These are phyloP conservation scores for Myotis yumanensis DNA, from an alignment of 2,113 vertebrate species.

Conservation along the genomic window DNA sequence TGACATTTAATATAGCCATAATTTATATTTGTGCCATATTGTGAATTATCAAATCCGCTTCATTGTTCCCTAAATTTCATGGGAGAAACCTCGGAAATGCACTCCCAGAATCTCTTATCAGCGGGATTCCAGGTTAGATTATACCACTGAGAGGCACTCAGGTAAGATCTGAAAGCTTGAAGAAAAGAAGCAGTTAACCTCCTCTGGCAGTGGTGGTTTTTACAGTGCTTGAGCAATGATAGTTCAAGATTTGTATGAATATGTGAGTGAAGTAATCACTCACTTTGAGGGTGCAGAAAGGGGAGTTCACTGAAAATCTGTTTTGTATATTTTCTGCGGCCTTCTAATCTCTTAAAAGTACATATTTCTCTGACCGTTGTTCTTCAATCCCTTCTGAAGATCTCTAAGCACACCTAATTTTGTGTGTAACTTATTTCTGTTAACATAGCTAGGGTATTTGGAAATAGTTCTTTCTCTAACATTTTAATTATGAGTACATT, in stretches of 20 bases:
- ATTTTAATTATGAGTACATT: not conserved
- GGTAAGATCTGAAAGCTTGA: not conserved
- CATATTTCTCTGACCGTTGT: not conserved
- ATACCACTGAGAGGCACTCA: not conserved
- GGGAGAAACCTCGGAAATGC: not conserved
- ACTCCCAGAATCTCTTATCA: not conserved
- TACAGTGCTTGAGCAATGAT: no score
- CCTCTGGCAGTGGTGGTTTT: no score
- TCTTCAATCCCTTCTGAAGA: not conserved
- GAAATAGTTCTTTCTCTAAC: constrained; percentile 1
- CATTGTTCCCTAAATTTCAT: not conserved
- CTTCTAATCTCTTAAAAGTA: not conserved
- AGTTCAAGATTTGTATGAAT: not conserved
- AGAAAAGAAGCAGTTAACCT: not conserved
- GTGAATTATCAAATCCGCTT: not conserved
- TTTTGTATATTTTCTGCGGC: not conserved
- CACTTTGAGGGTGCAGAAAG: not conserved
- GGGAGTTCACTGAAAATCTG: not conserved
- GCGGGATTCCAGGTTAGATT: not conserved
- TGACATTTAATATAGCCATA: not conserved
- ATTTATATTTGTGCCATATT: not conserved
- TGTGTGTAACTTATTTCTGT: not conserved
- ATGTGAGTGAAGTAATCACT: not conserved
- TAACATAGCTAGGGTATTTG: not conserved
- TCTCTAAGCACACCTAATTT: not conserved